Evolutionary conservation across 2,888 invertebrate species (phyloP), one percentile per base, ranked within the genome.

Genomic region (Lepidochrysops patricia): DNA sequence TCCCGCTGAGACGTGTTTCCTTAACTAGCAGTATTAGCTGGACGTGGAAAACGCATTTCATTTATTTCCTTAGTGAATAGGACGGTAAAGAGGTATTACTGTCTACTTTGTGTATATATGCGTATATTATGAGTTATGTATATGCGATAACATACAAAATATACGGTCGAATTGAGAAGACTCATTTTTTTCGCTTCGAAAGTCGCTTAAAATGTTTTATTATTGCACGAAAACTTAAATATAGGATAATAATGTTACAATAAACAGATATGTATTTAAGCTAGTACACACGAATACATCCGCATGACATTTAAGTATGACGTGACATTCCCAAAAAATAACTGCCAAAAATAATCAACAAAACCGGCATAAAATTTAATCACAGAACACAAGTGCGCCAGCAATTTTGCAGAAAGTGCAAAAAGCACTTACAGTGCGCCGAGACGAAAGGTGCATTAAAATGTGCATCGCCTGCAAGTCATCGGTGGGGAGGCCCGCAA

Each of bases 391-490:
- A 43, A 43, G 43, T 43, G 43, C 29, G 29, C 29, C 9, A n/a
- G 43, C 32, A 54, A 32, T 54, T 32, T 54, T 13, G 15, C 26
- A 25, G 26, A 57, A 27, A 57, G 32, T 27, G 34, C 25, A 49
- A 58, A 19, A 43, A 49, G 49, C 58, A 58, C 32, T 50, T 58
- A 58, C 32, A 57, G 26, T 50, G 6, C 52, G 52, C 9, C 54
- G 54, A 32, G 54, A 58, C 34, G 32, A 58, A 50, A 34, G 58
- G 26, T 19, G 32, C 58, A 49, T 49, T 83, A 84, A 81, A 84
- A 80, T 79, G 77, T 82, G 82, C 82, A 82, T 80, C 52, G 84
- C 84, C 77, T 79, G 83, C 85, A 84, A 86, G 84, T 85, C 83
- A 85, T 74, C 72, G 69, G 72, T 79, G 84, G 80, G 76, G 73